A percentile compares a stretch with the other conserved stretches of the same genome.
phyloP scores from a whole-genome alignment of 2,797 vertebrate genomes.

The Mergus octosetaceus region DNA sequence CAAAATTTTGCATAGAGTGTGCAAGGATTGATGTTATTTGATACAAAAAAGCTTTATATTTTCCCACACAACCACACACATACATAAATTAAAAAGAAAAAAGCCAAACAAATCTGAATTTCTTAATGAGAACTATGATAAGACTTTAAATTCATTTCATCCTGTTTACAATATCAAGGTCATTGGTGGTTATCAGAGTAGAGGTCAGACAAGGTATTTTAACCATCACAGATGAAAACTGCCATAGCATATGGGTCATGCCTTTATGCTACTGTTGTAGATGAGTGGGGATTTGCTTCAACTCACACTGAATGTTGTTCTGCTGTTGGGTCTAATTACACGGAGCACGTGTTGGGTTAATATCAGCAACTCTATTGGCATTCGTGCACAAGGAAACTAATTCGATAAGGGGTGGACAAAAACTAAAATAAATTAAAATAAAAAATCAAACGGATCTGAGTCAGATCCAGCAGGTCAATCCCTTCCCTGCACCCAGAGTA shows the following conservation, averaged over 20 bases:
- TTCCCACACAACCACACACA: constrained; percentile 72
- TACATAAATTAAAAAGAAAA: constrained; percentile 68
- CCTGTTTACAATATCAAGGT: constrained; percentile 48
- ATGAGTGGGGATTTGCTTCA: neutral
- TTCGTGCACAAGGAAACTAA: neutral
- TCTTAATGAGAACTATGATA: constrained; percentile 44
- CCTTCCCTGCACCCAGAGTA: neutral
- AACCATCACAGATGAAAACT: constrained; percentile 40
- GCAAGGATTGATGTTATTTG: constrained; percentile 84
- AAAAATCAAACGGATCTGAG: neutral
- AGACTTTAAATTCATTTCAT: constrained; percentile 46
- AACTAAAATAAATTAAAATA: neutral
- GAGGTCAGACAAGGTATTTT: constrained; percentile 57
- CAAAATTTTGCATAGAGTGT: constrained; percentile 94
- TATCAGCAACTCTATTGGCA: neutral
- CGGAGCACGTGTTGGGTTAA: neutral
- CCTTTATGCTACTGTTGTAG: constrained; percentile 18
- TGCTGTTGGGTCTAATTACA: neutral
- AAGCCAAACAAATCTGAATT: constrained; percentile 61
- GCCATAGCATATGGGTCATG: neutral
- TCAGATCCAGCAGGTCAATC: neutral
- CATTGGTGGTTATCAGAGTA: constrained; percentile 37
- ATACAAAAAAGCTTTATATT: constrained; percentile 74
- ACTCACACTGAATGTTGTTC: neutral
- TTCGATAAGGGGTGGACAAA: neutral